Conservation (phyloP, 2,797 vertebrate genomes). For the Oophaga sylvatica region DNA sequence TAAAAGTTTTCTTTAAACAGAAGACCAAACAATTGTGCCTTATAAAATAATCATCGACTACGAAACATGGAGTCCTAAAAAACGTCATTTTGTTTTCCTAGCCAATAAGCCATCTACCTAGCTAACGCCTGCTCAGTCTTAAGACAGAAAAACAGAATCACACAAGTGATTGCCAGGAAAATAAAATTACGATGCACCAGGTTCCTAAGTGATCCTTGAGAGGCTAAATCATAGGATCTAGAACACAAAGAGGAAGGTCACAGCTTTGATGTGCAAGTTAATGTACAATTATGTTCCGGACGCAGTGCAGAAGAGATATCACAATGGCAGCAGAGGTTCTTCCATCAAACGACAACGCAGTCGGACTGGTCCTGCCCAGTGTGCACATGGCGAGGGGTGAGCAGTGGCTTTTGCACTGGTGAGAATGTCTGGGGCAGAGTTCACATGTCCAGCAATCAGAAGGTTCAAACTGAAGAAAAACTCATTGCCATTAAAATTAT, state of each 20-base stretch:
- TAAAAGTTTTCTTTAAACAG: too few species aligned
- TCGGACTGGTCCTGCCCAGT: too few species aligned
- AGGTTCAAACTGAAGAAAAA: too few species aligned
- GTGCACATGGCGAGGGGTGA: too few species aligned
- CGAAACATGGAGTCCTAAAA: neutral
- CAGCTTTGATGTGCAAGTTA: neutral
- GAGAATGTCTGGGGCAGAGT: too few species aligned
- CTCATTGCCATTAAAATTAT: too few species aligned
- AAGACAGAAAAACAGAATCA: neutral
- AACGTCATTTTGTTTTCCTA: neutral
- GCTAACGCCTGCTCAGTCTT: neutral
- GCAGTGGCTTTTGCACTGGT: too few species aligned
- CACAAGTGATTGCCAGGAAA: constrained; percentile 1
- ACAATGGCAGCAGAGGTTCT: neutral
- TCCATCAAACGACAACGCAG: neutral
- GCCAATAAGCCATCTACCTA: neutral
- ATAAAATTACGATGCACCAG: constrained; percentile 1
- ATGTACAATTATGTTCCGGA: neutral
- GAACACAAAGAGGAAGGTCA: neutral
- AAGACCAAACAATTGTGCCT: too few species aligned
- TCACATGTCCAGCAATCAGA: too few species aligned
- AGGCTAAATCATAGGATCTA: neutral
- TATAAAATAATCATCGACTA: neutral
- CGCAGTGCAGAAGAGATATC: neutral
- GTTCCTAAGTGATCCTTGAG: constrained; percentile 1